Evolutionary conservation across 1,140 invertebrate species (phyloP).

Genomic region (Lordiphosa clarofinis): DNA sequence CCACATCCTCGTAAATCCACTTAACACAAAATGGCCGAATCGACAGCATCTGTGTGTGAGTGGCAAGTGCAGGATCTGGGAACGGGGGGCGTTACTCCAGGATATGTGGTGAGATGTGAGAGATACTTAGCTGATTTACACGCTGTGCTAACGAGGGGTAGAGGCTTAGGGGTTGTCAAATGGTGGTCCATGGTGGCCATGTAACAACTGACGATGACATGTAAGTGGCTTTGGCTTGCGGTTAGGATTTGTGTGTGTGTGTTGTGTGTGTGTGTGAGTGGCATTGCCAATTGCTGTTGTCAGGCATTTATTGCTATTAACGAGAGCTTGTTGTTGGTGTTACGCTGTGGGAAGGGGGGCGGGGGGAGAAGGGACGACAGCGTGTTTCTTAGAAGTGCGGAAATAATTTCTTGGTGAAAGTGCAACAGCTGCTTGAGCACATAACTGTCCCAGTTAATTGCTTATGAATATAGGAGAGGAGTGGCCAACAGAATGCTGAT

Average conservation of each 20-base stretch:
- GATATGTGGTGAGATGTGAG: slow-evolving; percentile 26
- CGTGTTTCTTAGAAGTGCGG: slow-evolving; percentile 51
- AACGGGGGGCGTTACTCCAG: slow-evolving; percentile 23
- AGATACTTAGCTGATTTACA: slow-evolving; percentile 49
- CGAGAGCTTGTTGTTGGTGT: slow-evolving; percentile 32
- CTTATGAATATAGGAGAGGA: slow-evolving; percentile 45
- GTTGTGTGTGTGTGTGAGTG: slow-evolving; percentile 17
- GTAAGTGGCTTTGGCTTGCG: slow-evolving; percentile 44
- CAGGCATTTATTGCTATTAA: slow-evolving; percentile 56
- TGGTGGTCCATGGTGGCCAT: slow-evolving; percentile 20
- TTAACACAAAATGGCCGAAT: slow-evolving; percentile 53
- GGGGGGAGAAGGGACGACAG: not conserved
- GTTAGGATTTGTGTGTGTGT: slow-evolving; percentile 46
- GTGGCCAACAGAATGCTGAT: not conserved
- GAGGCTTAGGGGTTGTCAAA: slow-evolving; percentile 32
- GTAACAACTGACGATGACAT: slow-evolving; percentile 59
- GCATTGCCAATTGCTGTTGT: slow-evolving; percentile 32
- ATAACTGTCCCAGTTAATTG: slow-evolving; percentile 63
- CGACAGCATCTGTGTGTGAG: slow-evolving; percentile 53
- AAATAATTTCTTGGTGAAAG: slow-evolving; percentile 58
- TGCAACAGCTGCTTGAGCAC: slow-evolving; percentile 57
- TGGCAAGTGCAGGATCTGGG: slow-evolving; percentile 44
- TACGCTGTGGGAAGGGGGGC: not conserved
- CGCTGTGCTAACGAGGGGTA: slow-evolving; percentile 69
- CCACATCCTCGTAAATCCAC: slow-evolving; percentile 72